These are phyloP conservation scores for Dryas iulia DNA, from an alignment of 1,140 invertebrate genomes.

Conservation along the genomic window DNA sequence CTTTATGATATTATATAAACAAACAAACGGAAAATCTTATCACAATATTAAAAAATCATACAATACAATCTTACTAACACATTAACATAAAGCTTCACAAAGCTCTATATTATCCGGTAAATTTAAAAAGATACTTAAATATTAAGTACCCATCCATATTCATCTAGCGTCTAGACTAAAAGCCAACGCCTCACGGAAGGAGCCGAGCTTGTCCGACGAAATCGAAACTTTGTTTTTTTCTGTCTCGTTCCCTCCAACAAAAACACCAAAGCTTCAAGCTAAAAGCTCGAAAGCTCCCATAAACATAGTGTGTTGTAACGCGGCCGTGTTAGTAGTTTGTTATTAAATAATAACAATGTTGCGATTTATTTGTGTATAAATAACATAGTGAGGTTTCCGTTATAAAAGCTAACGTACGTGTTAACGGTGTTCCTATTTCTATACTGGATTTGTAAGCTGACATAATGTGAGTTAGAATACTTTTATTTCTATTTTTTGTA, in stretches of 20 bases:
- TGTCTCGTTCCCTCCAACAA: slow-evolving; percentile 63
- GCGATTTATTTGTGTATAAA: slow-evolving; percentile 53
- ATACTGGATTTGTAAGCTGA: slow-evolving; percentile 4
- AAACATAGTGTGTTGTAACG: slow-evolving; percentile 43
- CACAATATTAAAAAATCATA: neutral
- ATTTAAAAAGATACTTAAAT: slow-evolving; percentile 1
- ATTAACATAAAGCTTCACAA: neutral
- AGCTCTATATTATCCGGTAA: neutral
- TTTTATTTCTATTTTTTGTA: neutral
- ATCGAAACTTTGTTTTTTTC: slow-evolving; percentile 57
- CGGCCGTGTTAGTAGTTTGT: slow-evolving; percentile 51
- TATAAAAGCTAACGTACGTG: slow-evolving; percentile 13
- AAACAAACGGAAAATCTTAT: neutral
- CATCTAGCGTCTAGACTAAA: slow-evolving; percentile 45
- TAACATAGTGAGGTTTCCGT: slow-evolving; percentile 20
- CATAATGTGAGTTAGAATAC: slow-evolving; percentile 8
- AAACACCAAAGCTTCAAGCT: slow-evolving; percentile 48
- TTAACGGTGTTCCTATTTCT: neutral
- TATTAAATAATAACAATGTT: slow-evolving; percentile 57
- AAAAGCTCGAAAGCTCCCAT: slow-evolving; percentile 45
- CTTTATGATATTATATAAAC: too few relatives aligned
- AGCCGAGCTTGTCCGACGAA: slow-evolving; percentile 65
- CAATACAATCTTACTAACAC: neutral
- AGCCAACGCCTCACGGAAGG: slow-evolving; percentile 51
- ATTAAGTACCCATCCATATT: slow-evolving; percentile 11